phyloP scores from a whole-genome alignment of 2,888 invertebrate genomes.

The Brenthis ino region DNA sequence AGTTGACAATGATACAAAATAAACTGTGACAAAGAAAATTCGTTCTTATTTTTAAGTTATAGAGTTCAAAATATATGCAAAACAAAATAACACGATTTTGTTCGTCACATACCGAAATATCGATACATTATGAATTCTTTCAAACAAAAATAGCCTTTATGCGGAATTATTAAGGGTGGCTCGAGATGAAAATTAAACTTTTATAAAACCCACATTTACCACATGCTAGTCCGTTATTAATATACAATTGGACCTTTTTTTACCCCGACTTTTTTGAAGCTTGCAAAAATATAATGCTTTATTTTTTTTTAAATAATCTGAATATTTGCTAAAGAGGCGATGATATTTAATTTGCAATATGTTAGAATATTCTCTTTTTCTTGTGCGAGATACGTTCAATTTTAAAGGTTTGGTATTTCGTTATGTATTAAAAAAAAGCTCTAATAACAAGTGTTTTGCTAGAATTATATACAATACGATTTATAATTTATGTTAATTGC shows the following conservation, averaged over 20 bases:
- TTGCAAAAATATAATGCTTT: conserved; percentile 31
- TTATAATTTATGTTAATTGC: too few species aligned
- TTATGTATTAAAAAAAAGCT: too few species aligned
- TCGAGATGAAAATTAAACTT: conserved; percentile 30
- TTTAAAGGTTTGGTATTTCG: too few species aligned
- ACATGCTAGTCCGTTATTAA: conserved; percentile 47
- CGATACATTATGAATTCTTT: conserved; percentile 30
- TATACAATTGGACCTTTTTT: conserved; percentile 45
- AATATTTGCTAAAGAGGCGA: background rate
- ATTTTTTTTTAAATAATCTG: conserved; percentile 22
- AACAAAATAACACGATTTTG: conserved; percentile 24
- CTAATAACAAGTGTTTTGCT: too few species aligned
- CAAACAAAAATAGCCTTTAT: conserved; percentile 29
- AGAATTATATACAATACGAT: too few species aligned
- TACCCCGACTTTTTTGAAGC: conserved; percentile 34
- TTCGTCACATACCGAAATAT: conserved; percentile 48
- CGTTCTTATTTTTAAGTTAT: conserved; percentile 24
- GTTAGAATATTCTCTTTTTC: background rate
- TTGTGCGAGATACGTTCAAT: background rate
- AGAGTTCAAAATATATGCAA: conserved; percentile 30
- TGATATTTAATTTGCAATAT: conserved; percentile 2
- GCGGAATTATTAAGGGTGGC: conserved; percentile 11
- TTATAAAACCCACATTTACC: conserved; percentile 39
- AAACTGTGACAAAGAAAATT: conserved; percentile 4
- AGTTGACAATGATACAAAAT: conserved; percentile 40